Percentiles rank a stretch among this genome's conserved stretches.
Evolutionary conservation across 2,888 invertebrate species (phyloP).

Genomic region (Leptopilina myrica): DNA sequence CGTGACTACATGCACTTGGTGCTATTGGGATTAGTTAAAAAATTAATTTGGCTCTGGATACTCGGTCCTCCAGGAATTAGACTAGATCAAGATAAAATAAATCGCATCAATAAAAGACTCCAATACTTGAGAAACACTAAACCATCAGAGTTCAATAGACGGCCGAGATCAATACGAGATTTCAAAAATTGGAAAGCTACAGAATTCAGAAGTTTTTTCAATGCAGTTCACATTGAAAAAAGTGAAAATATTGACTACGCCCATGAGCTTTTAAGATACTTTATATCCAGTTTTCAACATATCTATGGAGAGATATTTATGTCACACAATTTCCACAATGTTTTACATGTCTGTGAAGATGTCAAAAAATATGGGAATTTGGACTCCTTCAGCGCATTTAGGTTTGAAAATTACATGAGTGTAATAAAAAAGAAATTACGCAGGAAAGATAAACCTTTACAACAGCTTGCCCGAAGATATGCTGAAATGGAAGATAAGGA

Average conservation of each 20-base stretch:
- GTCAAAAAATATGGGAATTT: too few relatives aligned
- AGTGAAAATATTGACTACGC: conserved; percentile 52
- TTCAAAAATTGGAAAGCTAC: conserved; percentile 19
- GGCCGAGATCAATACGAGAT: neutral
- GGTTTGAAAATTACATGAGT: too few relatives aligned
- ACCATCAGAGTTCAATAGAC: conserved; percentile 11
- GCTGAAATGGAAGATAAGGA: too few relatives aligned
- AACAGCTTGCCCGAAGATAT: too few relatives aligned
- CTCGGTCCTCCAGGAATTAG: neutral
- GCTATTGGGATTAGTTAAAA: neutral
- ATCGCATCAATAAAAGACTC: neutral
- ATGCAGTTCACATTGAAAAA: conserved; percentile 40
- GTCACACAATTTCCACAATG: conserved; percentile 65
- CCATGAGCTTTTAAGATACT: conserved; percentile 52
- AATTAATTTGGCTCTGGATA: neutral
- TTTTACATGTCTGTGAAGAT: conserved; percentile 61
- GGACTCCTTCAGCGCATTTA: too few relatives aligned
- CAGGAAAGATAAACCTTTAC: too few relatives aligned
- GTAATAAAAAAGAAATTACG: too few relatives aligned
- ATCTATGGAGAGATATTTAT: conserved; percentile 56
- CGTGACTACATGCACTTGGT: too few relatives aligned
- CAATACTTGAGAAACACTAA: neutral
- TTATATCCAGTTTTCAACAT: conserved; percentile 53
- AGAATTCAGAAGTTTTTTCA: conserved; percentile 36
- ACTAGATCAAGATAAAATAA: neutral